Evolutionary conservation across 2,797 vertebrate genomes (phyloP), one percentile per base, ranked within the genome.

Genomic region (Nannoperca obscura): DNA sequence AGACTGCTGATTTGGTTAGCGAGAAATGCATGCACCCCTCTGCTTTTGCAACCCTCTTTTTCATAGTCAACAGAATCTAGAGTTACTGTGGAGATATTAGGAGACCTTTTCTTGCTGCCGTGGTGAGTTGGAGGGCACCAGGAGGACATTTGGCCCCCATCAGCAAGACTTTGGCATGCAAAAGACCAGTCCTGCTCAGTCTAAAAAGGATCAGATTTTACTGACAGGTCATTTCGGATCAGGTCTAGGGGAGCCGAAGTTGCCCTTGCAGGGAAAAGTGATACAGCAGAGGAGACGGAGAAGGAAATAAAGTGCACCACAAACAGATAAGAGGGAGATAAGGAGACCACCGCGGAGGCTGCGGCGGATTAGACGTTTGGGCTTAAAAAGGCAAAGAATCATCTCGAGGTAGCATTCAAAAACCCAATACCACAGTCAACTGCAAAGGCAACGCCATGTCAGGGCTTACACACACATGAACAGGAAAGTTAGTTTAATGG

Each of bases 131-230:
- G 92, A 94, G 94, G 94, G 75, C 91, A 86, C n/a, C 2, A n/a
- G 70, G 86, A 93, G 94, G 94, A 92, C 89, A 76, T 85, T 88
- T 88, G 86, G 84, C 76, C 82, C 62, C 54, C 64, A 91, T 89
- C 90, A 89, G 73, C 89, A 60, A 90, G 89, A 89, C 86, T 88
- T 92, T 89, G 93, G 91, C 90, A 88, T 89, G 86, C 85, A 89
- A 92, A 92, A 88, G 86, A 86, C 88, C 60, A 46, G 84, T 59
- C 71, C 80, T 86, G 80, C 83, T 90, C 80, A 71, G 88, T 83
- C 91, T 67, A 66, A 90, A 42, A 89, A 93, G 89, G 93, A 95
- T 96, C 94, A 82, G 91, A 93, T 96, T 95, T 91, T 93, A 93
- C 94, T 95, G 94, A 95, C 93, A 27, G 89, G 89, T 89, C 86